These are phyloP conservation scores for Chloroclysta siterata DNA, from an alignment of 2,888 invertebrate species.

Conservation along the genomic window DNA sequence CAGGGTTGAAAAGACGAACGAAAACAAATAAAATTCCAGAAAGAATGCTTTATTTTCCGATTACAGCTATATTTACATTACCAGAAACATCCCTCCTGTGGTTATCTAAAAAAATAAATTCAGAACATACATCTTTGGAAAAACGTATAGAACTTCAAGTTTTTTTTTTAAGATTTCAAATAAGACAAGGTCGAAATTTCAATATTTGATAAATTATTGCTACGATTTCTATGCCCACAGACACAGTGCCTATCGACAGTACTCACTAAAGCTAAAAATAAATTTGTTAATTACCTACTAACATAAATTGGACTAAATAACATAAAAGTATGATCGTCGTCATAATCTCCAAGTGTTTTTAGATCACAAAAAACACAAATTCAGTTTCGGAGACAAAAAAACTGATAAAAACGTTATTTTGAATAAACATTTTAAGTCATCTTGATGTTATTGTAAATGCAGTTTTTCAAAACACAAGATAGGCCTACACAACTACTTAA, in stretches of 20 bases:
- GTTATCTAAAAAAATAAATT: conserved; percentile 66
- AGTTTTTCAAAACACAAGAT: conserved; percentile 24
- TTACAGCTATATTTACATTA: conserved; percentile 65
- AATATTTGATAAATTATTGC: conserved; percentile 35
- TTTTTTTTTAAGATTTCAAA: conserved; percentile 38
- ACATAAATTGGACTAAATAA: conserved; percentile 40
- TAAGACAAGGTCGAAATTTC: conserved; percentile 23
- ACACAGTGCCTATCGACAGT: conserved; percentile 7
- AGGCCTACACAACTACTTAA: neutral
- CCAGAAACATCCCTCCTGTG: conserved; percentile 53
- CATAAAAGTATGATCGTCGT: conserved; percentile 33
- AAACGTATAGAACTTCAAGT: conserved; percentile 54
- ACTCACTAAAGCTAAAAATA: conserved; percentile 21
- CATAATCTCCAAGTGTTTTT: conserved; percentile 23
- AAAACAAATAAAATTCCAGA: conserved; percentile 50
- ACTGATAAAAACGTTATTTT: conserved; percentile 23
- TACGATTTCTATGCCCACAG: conserved; percentile 23
- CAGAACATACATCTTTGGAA: conserved; percentile 66
- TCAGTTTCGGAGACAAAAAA: conserved; percentile 16
- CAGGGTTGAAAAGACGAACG: conserved; percentile 6
- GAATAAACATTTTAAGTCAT: conserved; percentile 26
- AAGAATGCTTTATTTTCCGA: conserved; percentile 63
- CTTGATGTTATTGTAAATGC: conserved; percentile 29
- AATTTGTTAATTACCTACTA: conserved; percentile 38
- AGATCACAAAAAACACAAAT: conserved; percentile 7